Percentiles rank a stretch among this genome's conserved stretches.
phyloP scores from a whole-genome alignment of 2,888 invertebrate species.

The Tetrapedia diversipes region DNA sequence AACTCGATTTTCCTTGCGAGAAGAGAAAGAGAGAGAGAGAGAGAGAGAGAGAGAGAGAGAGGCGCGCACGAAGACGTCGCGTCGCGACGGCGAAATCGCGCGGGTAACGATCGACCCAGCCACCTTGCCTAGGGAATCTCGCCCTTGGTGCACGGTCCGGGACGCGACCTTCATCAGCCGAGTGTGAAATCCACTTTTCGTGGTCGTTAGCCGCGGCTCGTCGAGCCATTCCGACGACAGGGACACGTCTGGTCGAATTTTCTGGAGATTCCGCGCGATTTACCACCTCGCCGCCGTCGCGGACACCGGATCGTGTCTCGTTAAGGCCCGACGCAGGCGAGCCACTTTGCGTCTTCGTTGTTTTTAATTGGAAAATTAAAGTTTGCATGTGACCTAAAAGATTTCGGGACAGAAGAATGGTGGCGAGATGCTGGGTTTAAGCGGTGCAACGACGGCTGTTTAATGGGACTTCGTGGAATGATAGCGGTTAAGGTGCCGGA shows the following conservation, averaged over 20 bases:
- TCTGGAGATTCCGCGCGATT: conserved; percentile 65
- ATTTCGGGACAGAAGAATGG: no score
- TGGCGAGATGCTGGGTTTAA: no score
- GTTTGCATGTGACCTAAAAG: no score
- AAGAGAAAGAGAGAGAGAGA: no score
- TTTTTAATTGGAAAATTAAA: no score
- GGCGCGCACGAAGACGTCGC: conserved; percentile 69
- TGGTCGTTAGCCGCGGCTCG: conserved; percentile 69
- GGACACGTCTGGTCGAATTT: conserved; percentile 69
- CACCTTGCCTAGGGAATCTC: conserved; percentile 40
- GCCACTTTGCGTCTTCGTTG: no score
- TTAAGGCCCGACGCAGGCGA: no score
- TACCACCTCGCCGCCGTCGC: conserved; percentile 11
- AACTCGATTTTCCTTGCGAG: conserved; percentile 62
- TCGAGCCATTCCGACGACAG: conserved; percentile 63
- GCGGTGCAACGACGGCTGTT: neutral
- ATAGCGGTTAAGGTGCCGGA: neutral
- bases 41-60: no score
- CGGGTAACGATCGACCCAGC: conserved; percentile 64
- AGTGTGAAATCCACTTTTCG: conserved; percentile 76
- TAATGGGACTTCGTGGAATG: neutral
- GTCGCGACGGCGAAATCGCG: conserved; percentile 75
- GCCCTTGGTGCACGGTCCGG: conserved; percentile 39
- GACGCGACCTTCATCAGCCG: conserved; percentile 57
- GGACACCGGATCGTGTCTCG: neutral